Base-by-base conservation (phyloP, 2,888 invertebrate species). In the Drosophila kanekoi region DNA sequence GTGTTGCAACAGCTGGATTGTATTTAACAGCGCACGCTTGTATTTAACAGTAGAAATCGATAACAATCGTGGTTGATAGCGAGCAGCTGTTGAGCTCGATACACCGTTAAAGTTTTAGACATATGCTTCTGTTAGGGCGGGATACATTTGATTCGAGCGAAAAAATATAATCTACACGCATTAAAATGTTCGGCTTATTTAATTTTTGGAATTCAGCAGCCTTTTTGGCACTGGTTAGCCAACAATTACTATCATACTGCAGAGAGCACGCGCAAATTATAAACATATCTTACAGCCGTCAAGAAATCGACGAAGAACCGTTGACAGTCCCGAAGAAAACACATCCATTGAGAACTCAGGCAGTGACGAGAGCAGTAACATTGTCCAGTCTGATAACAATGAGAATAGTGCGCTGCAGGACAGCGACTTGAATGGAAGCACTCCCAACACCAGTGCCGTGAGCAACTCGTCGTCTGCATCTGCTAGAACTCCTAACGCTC, bases 41-140 rank as follows among this genome's bases (percentile, higher is more conserved):
- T 18, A n/a, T 5, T 41, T 43, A 10, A 53, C 53, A 53, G 33
- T 14, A 14, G 18, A 0, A 1, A 41, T 53, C 52, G 41, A 53
- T 53, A 52, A 1, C 6, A 10, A 18, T 32, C n/a, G 32, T 11
- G 6, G 2, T n/a, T 28, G 32, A 18, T 2, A 32, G 28, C 44
- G 9, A 1, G 1, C 52, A 40, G 38, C 28, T 38, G 40, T 38
- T 13, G 13, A 4, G 2, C 13, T 0, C 13, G 10, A n/a, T 9
- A 18, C 32, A 23, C 23, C 52, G n/a, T 33, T 20, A 20, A n/a
- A 53, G 18, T 14, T 53, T 20, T 20, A 3, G 13, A 13, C 16
- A 40, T 40, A 11, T 40, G 28, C 1, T 13, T 18, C 18, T 0
- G 40, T 1, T 2, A n/a, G 9, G 32, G 32, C 53, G 53, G 18